Base-by-base conservation (phyloP, 1,140 invertebrate species). In the Marisa cornuarietis region DNA sequence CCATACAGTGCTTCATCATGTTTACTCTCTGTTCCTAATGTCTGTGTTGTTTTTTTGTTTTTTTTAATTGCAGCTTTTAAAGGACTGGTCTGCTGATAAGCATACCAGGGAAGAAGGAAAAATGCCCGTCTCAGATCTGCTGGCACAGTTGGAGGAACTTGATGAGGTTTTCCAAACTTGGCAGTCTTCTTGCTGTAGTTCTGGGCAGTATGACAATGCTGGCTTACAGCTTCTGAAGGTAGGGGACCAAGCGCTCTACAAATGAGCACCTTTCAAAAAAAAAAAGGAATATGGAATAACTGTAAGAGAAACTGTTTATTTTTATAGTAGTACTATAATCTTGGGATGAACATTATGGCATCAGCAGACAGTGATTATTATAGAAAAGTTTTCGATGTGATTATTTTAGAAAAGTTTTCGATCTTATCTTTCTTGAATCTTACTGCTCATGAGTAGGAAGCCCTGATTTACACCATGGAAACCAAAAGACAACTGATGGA, bases 91-190 rank as follows among this genome's bases (percentile, higher is more conserved):
- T 8, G 62, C 58, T 13, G 80, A 79, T 22, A 66, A 81, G 7
- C 31, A 73, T 22, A 61, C 72, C 58, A 71, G 76, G 20, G 69
- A 49, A 24, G 79, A 69, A 18, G 68, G 63, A 49, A 49, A 76
- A 13, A 81, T 85, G 83, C 77, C 82, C 16, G 79, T 80, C 8
- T 82, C 83, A 10, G 83, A 87, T 20, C 72, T 85, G 71, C 78
- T 81, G 18, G 81, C 84, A 16, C 81, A 82, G 42, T 62, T 88
- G 66, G 76, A 81, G 18, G 85, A 85, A 66, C 68, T 84, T 16
- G 42, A 69, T 22, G 83, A 86, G 71, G 63, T 86, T 4, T 83
- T 84, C 24, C 79, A 82, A 68, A 72, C 79, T 26, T 86, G 84
- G 87, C 82, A 73, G 61, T 73, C 83, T 13, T 82, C 61, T 20